Conservation (phyloP, 2,888 invertebrate genomes). For the Caenorhabditis wallacei region DNA sequence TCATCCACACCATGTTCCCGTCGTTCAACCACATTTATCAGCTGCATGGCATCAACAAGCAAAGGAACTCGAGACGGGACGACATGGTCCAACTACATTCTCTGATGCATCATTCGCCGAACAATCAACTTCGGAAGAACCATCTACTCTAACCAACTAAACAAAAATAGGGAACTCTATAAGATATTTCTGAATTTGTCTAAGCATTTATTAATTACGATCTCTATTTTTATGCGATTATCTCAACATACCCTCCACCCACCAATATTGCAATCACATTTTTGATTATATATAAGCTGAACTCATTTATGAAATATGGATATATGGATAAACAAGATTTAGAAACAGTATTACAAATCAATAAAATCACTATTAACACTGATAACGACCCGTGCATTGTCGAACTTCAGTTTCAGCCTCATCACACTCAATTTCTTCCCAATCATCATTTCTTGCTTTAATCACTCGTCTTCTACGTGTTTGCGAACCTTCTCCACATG, state of each 20-base stretch:
- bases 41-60: slow-evolving; percentile 43
- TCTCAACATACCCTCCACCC: slow-evolving; percentile 29
- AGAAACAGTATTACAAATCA: not conserved
- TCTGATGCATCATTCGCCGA: slow-evolving; percentile 18
- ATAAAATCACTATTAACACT: slow-evolving; percentile 33
- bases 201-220: slow-evolving; percentile 40
- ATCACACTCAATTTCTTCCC: slow-evolving; percentile 69
- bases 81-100: slow-evolving; percentile 32
- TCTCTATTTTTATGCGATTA: slow-evolving; percentile 43
- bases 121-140: slow-evolving; percentile 35
- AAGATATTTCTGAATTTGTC: not conserved
- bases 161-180: slow-evolving; percentile 1
- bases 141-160: slow-evolving; percentile 22
- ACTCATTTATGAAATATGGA: slow-evolving; percentile 7
- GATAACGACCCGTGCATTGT: slow-evolving; percentile 57
- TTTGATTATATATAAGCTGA: slow-evolving; percentile 2
- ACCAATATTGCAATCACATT: not conserved
- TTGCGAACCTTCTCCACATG: slow-evolving; percentile 87
- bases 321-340: not conserved
- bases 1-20: slow-evolving; percentile 58
- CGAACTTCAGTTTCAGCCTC: slow-evolving; percentile 67
- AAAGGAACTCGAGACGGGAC: slow-evolving; percentile 14
- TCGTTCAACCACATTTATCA: slow-evolving; percentile 59
- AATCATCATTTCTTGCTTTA: slow-evolving; percentile 66
- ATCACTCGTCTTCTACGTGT: slow-evolving; percentile 85